phyloP scores from a whole-genome alignment of 2,797 vertebrate species.

The Chaetophractus vellerosus region DNA sequence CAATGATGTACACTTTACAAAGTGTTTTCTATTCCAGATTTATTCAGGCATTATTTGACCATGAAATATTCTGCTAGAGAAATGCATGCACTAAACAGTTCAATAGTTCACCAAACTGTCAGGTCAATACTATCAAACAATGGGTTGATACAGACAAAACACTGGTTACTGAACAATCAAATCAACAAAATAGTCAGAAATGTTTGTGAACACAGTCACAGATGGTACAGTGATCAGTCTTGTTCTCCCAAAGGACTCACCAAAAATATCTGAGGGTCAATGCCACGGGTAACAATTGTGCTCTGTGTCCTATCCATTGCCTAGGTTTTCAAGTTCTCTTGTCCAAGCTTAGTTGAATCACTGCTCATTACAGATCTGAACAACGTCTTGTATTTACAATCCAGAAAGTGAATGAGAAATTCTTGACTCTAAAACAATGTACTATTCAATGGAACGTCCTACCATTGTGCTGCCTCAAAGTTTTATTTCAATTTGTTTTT shows the following conservation, averaged over 20 bases:
- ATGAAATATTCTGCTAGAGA: neutral
- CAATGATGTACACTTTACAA: neutral
- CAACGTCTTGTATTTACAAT: neutral
- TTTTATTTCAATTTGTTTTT: constrained; percentile 43
- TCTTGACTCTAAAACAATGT: neutral
- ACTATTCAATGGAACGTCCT: neutral
- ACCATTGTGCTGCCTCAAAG: neutral
- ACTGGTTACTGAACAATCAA: neutral
- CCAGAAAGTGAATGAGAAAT: neutral
- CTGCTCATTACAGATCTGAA: neutral
- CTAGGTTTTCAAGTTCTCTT: constrained; percentile 3
- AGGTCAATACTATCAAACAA: neutral
- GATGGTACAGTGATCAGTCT: neutral
- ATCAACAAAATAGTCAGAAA: neutral
- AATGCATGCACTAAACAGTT: neutral
- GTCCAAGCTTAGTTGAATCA: neutral
- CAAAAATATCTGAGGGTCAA: neutral
- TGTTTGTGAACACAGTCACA: neutral
- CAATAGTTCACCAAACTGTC: neutral
- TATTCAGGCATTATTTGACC: neutral
- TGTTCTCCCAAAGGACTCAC: neutral
- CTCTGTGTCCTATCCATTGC: neutral
- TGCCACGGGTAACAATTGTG: neutral
- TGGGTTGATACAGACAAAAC: neutral
- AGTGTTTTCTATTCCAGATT: neutral